These are phyloP conservation scores for Micrasema minimum DNA, from an alignment of 1,140 invertebrate genomes.

Conservation along the genomic window DNA sequence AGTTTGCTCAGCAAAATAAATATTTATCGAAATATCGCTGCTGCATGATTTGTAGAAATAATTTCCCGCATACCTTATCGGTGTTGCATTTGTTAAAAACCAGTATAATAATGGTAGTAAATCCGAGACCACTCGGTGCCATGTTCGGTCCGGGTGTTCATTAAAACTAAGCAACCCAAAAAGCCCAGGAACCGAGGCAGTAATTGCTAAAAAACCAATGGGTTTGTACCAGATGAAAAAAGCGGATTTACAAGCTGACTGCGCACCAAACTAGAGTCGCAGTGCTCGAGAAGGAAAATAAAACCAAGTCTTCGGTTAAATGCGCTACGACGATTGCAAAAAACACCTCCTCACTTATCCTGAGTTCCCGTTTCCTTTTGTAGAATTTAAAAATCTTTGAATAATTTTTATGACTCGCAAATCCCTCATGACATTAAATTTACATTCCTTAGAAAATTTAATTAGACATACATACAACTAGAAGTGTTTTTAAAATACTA, in stretches of 20 bases:
- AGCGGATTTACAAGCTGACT: slow-evolving; percentile 48
- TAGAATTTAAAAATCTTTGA: slow-evolving; percentile 6
- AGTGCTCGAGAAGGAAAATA: slow-evolving; percentile 37
- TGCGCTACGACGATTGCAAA: slow-evolving; percentile 20
- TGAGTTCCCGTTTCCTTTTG: slow-evolving; percentile 4
- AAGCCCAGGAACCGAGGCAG: slow-evolving; percentile 32
- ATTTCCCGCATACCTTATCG: neutral
- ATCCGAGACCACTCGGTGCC: slow-evolving; percentile 18
- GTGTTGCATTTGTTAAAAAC: slow-evolving; percentile 16
- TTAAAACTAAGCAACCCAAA: slow-evolving; percentile 46
- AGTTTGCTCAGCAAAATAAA: too few relatives aligned
- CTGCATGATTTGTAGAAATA: too few relatives aligned
- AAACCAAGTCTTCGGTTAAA: slow-evolving; percentile 26
- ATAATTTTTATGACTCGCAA: neutral
- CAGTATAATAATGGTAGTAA: slow-evolving; percentile 17
- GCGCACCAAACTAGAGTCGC: slow-evolving; percentile 27
- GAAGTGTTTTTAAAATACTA: too few relatives aligned
- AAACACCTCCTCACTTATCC: slow-evolving; percentile 27
- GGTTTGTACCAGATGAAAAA: slow-evolving; percentile 49
- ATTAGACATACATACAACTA: too few relatives aligned
- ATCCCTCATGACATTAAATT: too few relatives aligned
- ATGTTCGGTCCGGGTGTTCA: slow-evolving; percentile 34
- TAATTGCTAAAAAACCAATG: slow-evolving; percentile 53
- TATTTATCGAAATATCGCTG: too few relatives aligned
- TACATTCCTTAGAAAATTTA: too few relatives aligned